Conservation (phyloP, 2,888 invertebrate species). For the Lumbricus terrestris region DNA sequence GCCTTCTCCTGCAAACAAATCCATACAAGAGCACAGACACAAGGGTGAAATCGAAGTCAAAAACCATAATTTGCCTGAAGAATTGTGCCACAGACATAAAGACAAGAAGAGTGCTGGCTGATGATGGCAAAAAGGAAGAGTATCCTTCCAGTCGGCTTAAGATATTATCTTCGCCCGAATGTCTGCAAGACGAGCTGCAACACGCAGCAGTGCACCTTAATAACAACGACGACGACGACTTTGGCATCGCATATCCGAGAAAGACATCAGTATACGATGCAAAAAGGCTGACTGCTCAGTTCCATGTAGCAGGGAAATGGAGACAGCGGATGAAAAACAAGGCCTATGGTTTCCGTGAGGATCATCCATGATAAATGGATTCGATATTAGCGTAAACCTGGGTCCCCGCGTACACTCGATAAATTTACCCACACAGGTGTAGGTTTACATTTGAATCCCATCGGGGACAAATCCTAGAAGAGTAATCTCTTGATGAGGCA, state of each 20-base stretch:
- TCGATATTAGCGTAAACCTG: neutral
- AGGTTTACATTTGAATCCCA: neutral
- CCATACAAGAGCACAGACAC: neutral
- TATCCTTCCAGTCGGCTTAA: neutral
- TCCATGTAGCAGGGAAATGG: neutral
- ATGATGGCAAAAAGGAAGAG: neutral
- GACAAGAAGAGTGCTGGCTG: too few relatives aligned
- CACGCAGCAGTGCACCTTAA: neutral
- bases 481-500: neutral
- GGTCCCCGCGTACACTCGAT: neutral
- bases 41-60: neutral
- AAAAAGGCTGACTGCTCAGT: neutral
- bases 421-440: neutral
- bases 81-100: neutral
- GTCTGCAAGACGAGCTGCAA: neutral
- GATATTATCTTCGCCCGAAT: neutral
- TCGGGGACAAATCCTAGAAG: neutral
- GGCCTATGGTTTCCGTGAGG: neutral
- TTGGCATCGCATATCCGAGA: neutral
- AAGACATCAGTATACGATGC: neutral
- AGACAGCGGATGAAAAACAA: neutral
- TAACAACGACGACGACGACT: too few relatives aligned
- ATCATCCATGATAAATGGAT: neutral
- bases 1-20: neutral
- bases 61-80: neutral